Evolutionary conservation across 1,140 invertebrate species (phyloP).

Genomic region (Panulirus ornatus): DNA sequence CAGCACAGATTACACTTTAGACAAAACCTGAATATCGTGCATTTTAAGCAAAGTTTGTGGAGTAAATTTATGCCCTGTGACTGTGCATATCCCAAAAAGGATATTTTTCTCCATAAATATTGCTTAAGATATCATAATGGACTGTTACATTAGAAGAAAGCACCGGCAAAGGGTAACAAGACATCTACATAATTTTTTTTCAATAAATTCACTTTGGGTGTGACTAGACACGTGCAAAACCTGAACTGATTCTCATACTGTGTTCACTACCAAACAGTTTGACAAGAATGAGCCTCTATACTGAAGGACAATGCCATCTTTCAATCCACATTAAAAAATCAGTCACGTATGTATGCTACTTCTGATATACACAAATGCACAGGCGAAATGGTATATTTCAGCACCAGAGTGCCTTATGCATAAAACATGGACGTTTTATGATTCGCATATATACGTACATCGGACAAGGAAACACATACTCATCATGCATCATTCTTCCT

Average conservation of each 20-base stretch:
- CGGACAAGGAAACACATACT: conserved; percentile 25
- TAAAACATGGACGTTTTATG: conserved; percentile 35
- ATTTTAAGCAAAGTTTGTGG: conserved; percentile 45
- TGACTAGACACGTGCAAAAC: conserved; percentile 72
- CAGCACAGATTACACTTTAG: conserved; percentile 33
- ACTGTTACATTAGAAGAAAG: conserved; percentile 57
- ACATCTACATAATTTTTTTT: conserved; percentile 67
- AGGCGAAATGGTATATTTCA: background rate
- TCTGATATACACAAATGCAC: conserved; percentile 50
- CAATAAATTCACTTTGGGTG: conserved; percentile 72
- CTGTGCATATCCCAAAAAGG: conserved; percentile 1
- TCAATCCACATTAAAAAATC: conserved; percentile 35
- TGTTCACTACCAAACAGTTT: conserved; percentile 51
- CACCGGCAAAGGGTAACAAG: conserved; percentile 64
- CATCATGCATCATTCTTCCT: conserved; percentile 15
- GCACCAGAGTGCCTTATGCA: conserved; percentile 32
- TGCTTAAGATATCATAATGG: conserved; percentile 30
- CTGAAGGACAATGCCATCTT: conserved; percentile 50
- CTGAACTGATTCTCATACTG: conserved; percentile 54
- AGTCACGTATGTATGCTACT: conserved; percentile 44
- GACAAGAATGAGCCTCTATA: conserved; percentile 45
- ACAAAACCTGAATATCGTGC: conserved; percentile 39
- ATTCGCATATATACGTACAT: conserved; percentile 12
- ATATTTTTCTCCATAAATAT: conserved; percentile 38
- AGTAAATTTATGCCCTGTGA: conserved; percentile 25